phyloP scores from a whole-genome alignment of 2,888 invertebrate species.

The Brachyptera risi region DNA sequence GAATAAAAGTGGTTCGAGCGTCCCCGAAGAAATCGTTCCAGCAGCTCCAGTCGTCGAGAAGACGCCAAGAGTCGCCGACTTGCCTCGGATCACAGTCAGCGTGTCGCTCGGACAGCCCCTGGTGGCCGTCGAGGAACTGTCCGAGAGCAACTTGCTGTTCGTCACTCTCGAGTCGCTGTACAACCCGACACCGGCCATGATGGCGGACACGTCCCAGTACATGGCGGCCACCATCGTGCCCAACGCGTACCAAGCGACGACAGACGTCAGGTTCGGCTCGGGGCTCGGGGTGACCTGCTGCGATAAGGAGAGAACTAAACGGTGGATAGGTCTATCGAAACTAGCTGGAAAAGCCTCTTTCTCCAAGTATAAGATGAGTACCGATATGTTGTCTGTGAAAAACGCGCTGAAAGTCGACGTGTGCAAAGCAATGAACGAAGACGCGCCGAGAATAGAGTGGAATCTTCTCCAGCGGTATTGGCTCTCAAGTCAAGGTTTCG shows the following conservation, averaged over 20 bases:
- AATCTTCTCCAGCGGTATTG: slow-evolving; percentile 41
- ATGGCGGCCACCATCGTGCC: slow-evolving; percentile 38
- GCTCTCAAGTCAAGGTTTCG: slow-evolving; percentile 35
- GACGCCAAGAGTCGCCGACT: neutral
- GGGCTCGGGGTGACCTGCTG: slow-evolving; percentile 34
- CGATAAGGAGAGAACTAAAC: slow-evolving; percentile 34
- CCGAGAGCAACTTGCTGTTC: slow-evolving; percentile 36
- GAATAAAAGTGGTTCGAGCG: neutral
- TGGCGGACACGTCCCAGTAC: slow-evolving; percentile 38
- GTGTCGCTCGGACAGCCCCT: neutral
- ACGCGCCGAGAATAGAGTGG: slow-evolving; percentile 40
- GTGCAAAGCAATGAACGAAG: slow-evolving; percentile 33
- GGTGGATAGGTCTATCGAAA: slow-evolving; percentile 38
- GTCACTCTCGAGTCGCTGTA: slow-evolving; percentile 43
- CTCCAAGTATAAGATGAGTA: slow-evolving; percentile 37
- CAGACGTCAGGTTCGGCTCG: slow-evolving; percentile 37
- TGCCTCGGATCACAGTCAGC: neutral
- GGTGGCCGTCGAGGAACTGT: neutral
- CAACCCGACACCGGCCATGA: slow-evolving; percentile 39
- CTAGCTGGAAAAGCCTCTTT: slow-evolving; percentile 37
- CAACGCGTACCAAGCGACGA: slow-evolving; percentile 30
- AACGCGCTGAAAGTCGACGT: slow-evolving; percentile 37
- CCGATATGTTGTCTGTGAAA: slow-evolving; percentile 36
- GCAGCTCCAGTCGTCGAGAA: neutral
- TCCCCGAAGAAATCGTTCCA: neutral